Base-by-base conservation (phyloP, 2,888 invertebrate genomes). In the Axea sp. region DNA sequence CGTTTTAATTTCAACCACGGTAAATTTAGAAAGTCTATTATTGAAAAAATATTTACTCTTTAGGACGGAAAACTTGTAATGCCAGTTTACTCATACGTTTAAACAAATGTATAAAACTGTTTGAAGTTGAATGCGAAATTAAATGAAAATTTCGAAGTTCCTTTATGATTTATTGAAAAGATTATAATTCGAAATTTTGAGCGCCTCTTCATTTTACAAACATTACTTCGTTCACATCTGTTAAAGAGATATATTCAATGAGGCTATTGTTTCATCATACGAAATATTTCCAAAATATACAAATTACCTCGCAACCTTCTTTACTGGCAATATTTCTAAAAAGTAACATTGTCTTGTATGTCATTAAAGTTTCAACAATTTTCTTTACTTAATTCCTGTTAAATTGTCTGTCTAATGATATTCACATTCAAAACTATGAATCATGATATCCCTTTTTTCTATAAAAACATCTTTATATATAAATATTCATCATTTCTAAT, bases 41-140 rank as follows among this genome's bases (percentile, higher is more conserved):
- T 8, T 30, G 4, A 31, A 47, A 47, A 47, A 31, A 31, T 47
- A 47, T 14, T 19, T 41, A 11, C 9, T 45, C 15, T 59, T 45
- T 26, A 33, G 43, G 55, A 55, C 55, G 55, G 55, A 55, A 41
- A 55, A 31, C 41, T 35, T 12, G 8, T 35, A 51, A 35, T 2
- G n/a, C 8, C 15, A 14, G 12, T 24, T 24, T 7, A n/a, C 4
- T 28, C 4, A 8, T 28, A 28, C 28, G n/a, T 8, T 28, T 28
- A 28, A 28, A 14, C 1, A 12, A 33, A 12, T 12, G 11, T 1
- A 14, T 12, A n/a, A n/a, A n/a, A n/a, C n/a, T n/a, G n/a, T n/a
- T n/a, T n/a, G n/a, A n/a, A n/a, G n/a, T n/a, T n/a, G n/a, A n/a
- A n/a, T n/a, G n/a, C n/a, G n/a, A n/a, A n/a, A n/a, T n/a, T n/a